A percentile compares a stretch with the other conserved stretches of the same genome.
Conservation (phyloP, 2,113 vertebrate genomes). For the Trematomus loennbergii region DNA sequence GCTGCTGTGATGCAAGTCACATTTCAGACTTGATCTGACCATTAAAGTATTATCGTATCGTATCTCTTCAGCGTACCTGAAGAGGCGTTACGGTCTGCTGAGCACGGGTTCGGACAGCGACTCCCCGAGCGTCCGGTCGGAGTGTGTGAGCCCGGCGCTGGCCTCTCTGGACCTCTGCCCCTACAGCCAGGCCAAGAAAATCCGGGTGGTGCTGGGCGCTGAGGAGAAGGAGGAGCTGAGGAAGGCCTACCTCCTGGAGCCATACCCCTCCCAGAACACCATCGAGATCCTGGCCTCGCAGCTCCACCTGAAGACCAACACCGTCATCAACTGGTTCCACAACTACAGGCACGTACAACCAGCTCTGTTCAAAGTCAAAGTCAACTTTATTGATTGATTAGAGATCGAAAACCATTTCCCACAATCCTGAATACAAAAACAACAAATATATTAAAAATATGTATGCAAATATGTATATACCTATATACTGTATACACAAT, state of each 20-base stretch:
- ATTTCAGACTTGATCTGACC: too few relatives aligned
- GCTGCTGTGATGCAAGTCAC: too few relatives aligned
- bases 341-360: conserved; percentile 91
- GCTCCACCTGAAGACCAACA: conserved; percentile 99
- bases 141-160: conserved; percentile 91
- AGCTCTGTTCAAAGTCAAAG: conserved; percentile 31
- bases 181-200: conserved; percentile 93
- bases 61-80: conserved; percentile 87
- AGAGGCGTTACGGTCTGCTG: conserved; percentile 94
- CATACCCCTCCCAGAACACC: conserved; percentile 97
- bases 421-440: too few relatives aligned
- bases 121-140: conserved; percentile 89
- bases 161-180: conserved; percentile 88
- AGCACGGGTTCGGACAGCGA: conserved; percentile 93
- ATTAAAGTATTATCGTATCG: too few relatives aligned
- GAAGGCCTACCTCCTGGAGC: conserved; percentile 94
- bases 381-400: too few relatives aligned
- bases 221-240: conserved; percentile 97
- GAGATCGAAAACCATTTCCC: too few relatives aligned
- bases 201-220: conserved; percentile 94
- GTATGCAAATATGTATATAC: too few relatives aligned
- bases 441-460: too few relatives aligned
- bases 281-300: conserved; percentile 98
- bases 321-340: conserved; percentile 99
- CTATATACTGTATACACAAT: too few relatives aligned